A percentile compares a stretch with the other conserved stretches of the same genome.
phyloP scores from a whole-genome alignment of 2,888 invertebrate genomes.

The Sarcophaga caerulescens region DNA sequence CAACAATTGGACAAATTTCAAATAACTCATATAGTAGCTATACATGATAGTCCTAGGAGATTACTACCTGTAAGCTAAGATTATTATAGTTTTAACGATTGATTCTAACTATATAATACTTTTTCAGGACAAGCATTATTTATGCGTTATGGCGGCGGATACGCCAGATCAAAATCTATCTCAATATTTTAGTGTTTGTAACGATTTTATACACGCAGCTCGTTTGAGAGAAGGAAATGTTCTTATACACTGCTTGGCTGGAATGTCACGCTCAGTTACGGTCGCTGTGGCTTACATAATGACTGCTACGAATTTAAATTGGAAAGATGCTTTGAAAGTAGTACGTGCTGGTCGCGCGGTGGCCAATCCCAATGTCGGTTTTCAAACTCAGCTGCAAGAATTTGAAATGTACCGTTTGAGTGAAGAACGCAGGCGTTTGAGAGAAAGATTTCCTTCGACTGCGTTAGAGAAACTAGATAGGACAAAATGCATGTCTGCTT shows the following conservation, averaged over 20 bases:
- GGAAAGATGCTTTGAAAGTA: slow-evolving; percentile 96
- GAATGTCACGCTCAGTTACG: slow-evolving; percentile 98
- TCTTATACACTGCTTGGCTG: slow-evolving; percentile 97
- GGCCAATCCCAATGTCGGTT: slow-evolving; percentile 97
- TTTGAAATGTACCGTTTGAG: slow-evolving; percentile 90
- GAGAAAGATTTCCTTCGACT: slow-evolving; percentile 91
- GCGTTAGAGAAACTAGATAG: slow-evolving; percentile 88
- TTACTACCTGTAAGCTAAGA: slow-evolving; percentile 87
- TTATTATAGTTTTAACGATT: not conserved
- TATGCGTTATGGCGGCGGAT: slow-evolving; percentile 98
- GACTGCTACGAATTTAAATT: slow-evolving; percentile 93
- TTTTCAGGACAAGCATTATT: slow-evolving; percentile 94
- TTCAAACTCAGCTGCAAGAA: slow-evolving; percentile 95
- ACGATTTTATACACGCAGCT: slow-evolving; percentile 97
- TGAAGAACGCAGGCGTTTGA: slow-evolving; percentile 92
- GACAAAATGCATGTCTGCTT: slow-evolving; percentile 88
- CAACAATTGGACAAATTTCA: slow-evolving; percentile 93
- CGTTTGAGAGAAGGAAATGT: slow-evolving; percentile 94
- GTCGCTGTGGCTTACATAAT: slow-evolving; percentile 98
- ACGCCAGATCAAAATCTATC: slow-evolving; percentile 96
- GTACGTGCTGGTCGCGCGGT: slow-evolving; percentile 95
- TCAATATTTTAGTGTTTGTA: slow-evolving; percentile 95
- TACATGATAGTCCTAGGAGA: slow-evolving; percentile 96
- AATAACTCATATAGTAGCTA: slow-evolving; percentile 97
- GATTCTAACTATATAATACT: not conserved